Conservation (phyloP, 1,140 invertebrate species). For the Brachionus asplanchnoidis region DNA sequence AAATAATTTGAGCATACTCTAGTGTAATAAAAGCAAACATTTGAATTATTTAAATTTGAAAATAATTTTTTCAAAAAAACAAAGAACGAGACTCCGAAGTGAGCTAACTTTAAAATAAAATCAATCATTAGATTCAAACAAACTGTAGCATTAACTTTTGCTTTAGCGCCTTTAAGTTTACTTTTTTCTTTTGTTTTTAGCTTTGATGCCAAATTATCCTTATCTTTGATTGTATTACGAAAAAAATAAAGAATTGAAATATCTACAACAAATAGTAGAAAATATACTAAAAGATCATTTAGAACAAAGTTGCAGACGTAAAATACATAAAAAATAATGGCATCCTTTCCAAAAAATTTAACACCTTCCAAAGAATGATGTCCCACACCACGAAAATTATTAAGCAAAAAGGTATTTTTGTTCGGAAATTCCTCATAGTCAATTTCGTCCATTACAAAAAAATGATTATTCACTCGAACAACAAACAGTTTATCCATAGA, state of each 20-base stretch:
- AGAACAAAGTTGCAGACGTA: neutral
- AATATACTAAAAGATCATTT: neutral
- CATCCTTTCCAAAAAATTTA: neutral
- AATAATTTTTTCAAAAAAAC: neutral
- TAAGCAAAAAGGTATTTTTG: neutral
- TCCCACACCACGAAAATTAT: too few species aligned
- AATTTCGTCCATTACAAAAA: neutral
- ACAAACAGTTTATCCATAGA: neutral
- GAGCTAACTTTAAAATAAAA: neutral
- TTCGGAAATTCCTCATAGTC: neutral
- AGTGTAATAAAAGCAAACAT: neutral
- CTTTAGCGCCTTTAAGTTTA: neutral
- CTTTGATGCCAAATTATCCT: neutral
- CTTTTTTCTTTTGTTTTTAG: neutral
- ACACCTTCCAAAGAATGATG: neutral
- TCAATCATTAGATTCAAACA: neutral
- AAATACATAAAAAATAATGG: neutral
- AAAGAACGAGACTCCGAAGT: neutral
- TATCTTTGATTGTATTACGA: too few species aligned
- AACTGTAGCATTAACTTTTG: neutral
- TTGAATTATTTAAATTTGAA: neutral
- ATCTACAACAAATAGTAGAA: neutral
- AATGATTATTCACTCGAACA: neutral
- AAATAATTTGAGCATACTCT: neutral
- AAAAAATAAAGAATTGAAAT: neutral